Base-by-base conservation (phyloP, 2,797 vertebrate species). In the Gobionotothen gibberifrons region DNA sequence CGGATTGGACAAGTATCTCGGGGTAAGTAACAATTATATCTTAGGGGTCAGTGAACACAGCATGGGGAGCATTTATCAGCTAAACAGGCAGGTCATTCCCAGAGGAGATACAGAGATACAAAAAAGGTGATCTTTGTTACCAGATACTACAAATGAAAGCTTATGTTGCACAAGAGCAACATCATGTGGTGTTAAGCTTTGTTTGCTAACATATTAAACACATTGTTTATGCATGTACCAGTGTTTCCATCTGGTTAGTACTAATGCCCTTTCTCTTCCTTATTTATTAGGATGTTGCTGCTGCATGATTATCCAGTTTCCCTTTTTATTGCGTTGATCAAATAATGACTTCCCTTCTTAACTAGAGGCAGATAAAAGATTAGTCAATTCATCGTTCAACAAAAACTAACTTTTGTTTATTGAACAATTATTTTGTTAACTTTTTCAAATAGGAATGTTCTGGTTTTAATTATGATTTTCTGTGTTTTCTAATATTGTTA, bases 1-100 rank as follows among this genome's bases (percentile, higher is more conserved):
- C 26, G 95, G 96, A 53, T 91, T 99, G 67, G 97, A 99, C 88
- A 90, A 96, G 68, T 98, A 97, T 85, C 91, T 99, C 71, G 96
- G 97, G 92, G 97, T 98, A 68, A 93, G 93, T 58, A 3, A 44
- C 1, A 5, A 22, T 15, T 16, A 16, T 12, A 46, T 16, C 21
- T 49, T 16, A 42, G 48, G 3, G 56, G 17, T n/a, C 43, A 22
- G 2, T 9, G 42, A 13, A 36, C 14, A 29, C 3, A 10, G 22
- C 0, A 0, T 46, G 15, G 21, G 52, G 17, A 16, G 53, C 19
- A 17, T n/a, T 57, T 5, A 56, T 10, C 53, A 56, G 48, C 36
- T 17, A 40, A 51, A 51, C 15, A 44, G 42, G 4, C 9, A 19
- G 5, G 44, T 19, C 40, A 49, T 49, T 49, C 7, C 46, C 19